Evolutionary conservation across 2,888 invertebrate genomes (phyloP), one percentile per base, ranked within the genome.

Genomic region (Hesperia comma): DNA sequence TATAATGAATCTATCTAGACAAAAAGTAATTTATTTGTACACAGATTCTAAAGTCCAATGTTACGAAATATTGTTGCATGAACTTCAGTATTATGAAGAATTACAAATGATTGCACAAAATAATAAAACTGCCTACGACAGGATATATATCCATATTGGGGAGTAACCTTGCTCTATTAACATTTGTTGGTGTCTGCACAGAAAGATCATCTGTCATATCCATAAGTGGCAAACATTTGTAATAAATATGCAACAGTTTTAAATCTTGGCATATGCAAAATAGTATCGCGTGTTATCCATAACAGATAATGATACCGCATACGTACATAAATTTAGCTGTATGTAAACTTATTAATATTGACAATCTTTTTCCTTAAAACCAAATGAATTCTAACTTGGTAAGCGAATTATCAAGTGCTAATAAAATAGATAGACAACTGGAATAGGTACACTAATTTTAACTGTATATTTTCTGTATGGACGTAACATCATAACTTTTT

Each of bases 61-160:
- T 32, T 26, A 51, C 26, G 51, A 51, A 14, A 51, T 26, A 51
- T 51, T 51, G 21, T 51, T 26, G 14, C 51, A 14, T 26, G 12
- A 49, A 19, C 49, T 49, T 19, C 2, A 19, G 17, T 10, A 49
- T 21, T 51, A 51, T 33, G 15, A 58, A 43, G 58, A 41, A 41
- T 54, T 53, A 12, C 41, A 57, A 32, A 33, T 41, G 15, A 54
- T 54, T 54, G 21, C n/a, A 37, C 54, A 60, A 53, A 2, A 43
- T 21, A 32, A 17, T 58, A 58, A 64, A 57, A 51, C 40, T 58
- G 53, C 26, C 43, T 26, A 54, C 54, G 60, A 33, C 53, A 66
- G 60, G 66, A 66, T 60, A 60, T 60, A 60, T 66, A 21, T 17
- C 58, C 66, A 60, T 66, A 8, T 66, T 66, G 33, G 64, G 58